Percentiles rank a stretch among this genome's conserved stretches.
These are phyloP conservation scores for Chloebia gouldiae DNA, from an alignment of 2,113 vertebrate species.

Conservation along the genomic window DNA sequence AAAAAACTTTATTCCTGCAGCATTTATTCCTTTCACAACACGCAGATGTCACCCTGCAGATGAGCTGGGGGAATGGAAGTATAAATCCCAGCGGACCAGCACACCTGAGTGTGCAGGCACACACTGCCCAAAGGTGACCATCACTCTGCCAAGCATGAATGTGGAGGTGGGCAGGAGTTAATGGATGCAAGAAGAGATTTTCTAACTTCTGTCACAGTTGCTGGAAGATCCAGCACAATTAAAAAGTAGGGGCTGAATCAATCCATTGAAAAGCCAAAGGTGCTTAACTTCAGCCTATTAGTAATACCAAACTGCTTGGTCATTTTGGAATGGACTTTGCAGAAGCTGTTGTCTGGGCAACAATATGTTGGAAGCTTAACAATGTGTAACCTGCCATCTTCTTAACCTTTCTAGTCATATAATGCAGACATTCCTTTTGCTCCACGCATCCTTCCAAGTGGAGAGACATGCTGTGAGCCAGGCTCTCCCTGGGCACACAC, in stretches of 20 bases:
- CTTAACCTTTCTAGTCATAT: neutral
- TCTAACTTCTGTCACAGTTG: neutral
- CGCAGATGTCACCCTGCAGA: neutral
- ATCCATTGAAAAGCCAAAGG: neutral
- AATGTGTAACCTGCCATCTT: accelerated
- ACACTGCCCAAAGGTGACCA: neutral
- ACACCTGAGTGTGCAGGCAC: neutral
- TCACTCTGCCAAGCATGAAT: neutral
- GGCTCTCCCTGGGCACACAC: neutral
- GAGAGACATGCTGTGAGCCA: neutral
- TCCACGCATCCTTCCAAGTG: accelerated
- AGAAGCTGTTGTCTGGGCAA: neutral
- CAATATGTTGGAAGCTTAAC: neutral
- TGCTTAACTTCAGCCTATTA: neutral
- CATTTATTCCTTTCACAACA: neutral
- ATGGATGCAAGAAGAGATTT: neutral
- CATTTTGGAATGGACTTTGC: neutral
- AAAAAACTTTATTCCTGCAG: neutral
- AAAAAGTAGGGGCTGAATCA: neutral
- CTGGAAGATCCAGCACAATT: neutral
- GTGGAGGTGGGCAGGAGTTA: neutral
- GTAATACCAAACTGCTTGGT: neutral
- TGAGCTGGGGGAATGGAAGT: neutral
- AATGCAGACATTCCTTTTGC: neutral
- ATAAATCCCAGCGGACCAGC: neutral